Conservation (phyloP, 2,888 invertebrate species). For the Stenodema calcarata region DNA sequence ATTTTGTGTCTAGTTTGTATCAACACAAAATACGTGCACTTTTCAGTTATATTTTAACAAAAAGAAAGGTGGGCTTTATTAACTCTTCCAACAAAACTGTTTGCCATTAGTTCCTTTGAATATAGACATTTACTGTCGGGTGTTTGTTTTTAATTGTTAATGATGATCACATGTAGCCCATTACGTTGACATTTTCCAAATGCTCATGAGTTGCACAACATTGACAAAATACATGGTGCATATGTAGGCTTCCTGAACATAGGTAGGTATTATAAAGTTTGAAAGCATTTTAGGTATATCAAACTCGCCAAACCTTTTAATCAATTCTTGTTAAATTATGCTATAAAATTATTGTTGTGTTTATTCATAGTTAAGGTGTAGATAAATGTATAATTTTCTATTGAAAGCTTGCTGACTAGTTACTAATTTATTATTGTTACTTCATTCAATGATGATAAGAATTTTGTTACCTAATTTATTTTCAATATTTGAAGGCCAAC, state of each 20-base stretch:
- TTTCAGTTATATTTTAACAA: neutral
- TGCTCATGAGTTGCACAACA: constrained; percentile 44
- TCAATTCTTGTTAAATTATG: constrained; percentile 40
- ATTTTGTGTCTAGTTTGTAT: neutral
- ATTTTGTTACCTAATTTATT: constrained; percentile 22
- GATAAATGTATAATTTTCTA: constrained; percentile 16
- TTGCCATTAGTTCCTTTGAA: neutral
- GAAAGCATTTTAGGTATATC: constrained; percentile 17
- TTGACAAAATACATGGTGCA: constrained; percentile 19
- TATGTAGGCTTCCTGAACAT: constrained; percentile 44
- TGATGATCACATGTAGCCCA: neutral
- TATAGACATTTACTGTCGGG: neutral
- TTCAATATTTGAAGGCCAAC: constrained; percentile 25
- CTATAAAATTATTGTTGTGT: constrained; percentile 25
- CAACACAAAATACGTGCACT: neutral
- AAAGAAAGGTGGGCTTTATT: neutral
- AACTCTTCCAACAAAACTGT: neutral
- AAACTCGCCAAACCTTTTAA: constrained; percentile 33
- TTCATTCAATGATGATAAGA: neutral
- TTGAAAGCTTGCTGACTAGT: constrained; percentile 19
- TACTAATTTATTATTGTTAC: neutral
- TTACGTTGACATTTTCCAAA: constrained; percentile 6
- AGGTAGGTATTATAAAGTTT: constrained; percentile 20
- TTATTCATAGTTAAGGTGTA: constrained; percentile 13
- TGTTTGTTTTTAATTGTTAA: neutral